Conservation (phyloP, 2,888 invertebrate species). For the Thera britannica region DNA sequence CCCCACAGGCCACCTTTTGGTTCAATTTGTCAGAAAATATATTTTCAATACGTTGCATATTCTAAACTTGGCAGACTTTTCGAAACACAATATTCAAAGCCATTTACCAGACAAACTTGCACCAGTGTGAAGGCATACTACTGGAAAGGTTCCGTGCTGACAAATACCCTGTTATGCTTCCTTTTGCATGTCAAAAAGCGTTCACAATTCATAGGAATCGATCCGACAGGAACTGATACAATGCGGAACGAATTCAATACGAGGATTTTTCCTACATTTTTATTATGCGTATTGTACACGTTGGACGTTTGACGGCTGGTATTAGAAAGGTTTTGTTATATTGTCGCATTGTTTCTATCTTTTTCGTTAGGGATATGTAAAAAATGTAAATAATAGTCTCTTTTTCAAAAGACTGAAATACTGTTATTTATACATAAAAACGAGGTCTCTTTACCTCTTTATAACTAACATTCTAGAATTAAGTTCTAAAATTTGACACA, state of each 20-base stretch:
- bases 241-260: conserved; percentile 63
- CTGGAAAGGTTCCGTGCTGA: conserved; percentile 54
- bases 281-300: conserved; percentile 24
- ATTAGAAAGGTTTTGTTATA: conserved; percentile 21
- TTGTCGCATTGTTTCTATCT: conserved; percentile 39
- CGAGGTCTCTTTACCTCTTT: no score
- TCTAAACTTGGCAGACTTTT: conserved; percentile 16
- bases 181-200: conserved; percentile 77
- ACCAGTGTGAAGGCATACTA: conserved; percentile 41
- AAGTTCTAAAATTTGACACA: no score
- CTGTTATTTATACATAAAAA: no score
- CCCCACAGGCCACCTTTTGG: not conserved
- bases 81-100: conserved; percentile 6
- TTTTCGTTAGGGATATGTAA: no score
- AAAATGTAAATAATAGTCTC: no score
- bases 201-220: conserved; percentile 71
- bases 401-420: no score
- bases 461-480: no score
- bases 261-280: conserved; percentile 48
- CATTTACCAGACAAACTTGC: conserved; percentile 3
- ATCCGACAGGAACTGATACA: conserved; percentile 69
- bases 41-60: conserved; percentile 3
- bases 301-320: conserved; percentile 27
- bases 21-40: not conserved
- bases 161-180: conserved; percentile 71